Conservation (phyloP, 2,888 invertebrate species). For the Bombylius discolor region DNA sequence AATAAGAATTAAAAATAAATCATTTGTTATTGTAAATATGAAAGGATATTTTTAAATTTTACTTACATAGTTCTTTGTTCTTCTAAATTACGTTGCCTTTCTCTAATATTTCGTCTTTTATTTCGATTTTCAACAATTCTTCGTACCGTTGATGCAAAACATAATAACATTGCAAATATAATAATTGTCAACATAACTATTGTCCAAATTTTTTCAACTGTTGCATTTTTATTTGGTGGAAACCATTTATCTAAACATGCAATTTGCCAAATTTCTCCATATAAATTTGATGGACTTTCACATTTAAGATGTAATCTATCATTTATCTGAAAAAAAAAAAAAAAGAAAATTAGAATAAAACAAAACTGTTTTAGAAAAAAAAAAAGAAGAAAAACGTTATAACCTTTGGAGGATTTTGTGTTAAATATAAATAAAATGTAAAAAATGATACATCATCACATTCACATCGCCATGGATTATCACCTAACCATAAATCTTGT, state of each 20-base stretch:
- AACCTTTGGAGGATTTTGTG: conserved; percentile 41
- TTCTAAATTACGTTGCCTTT: conserved; percentile 38
- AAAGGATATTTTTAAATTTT: not conserved
- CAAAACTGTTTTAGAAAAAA: not conserved
- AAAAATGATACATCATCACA: conserved; percentile 48
- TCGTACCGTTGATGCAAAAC: conserved; percentile 21
- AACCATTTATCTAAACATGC: conserved; percentile 54
- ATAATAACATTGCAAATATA: conserved; percentile 17
- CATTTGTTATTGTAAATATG: not conserved
- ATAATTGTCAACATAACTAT: conserved; percentile 43
- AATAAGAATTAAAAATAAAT: not conserved
- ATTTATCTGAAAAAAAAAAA: conserved; percentile 19
- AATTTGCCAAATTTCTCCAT: conserved; percentile 53
- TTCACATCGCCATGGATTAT: conserved; percentile 68
- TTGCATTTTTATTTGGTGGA: conserved; percentile 31
- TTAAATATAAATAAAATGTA: conserved; percentile 48
- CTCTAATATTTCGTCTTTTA: conserved; percentile 31
- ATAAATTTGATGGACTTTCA: conserved; percentile 47
- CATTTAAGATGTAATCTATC: conserved; percentile 43
- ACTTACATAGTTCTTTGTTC: conserved; percentile 32
- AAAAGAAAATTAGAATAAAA: not conserved
- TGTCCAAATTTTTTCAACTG: conserved; percentile 44
- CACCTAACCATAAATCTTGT: conserved; percentile 46
- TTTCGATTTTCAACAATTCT: conserved; percentile 43
- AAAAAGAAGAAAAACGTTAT: not conserved